Evolutionary conservation across 2,888 invertebrate genomes (phyloP).

Genomic region (Heliconius sara): DNA sequence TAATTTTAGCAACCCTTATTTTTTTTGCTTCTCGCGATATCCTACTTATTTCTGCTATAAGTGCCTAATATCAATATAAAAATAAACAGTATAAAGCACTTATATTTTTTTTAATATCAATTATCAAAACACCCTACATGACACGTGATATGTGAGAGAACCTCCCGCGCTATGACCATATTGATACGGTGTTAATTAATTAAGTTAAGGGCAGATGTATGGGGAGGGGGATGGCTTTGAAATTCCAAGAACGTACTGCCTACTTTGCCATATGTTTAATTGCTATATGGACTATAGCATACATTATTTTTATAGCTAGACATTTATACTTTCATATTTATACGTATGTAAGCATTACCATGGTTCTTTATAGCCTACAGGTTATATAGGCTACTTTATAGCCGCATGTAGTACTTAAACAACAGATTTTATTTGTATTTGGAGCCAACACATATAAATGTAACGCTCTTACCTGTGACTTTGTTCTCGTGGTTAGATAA

Average conservation of each 20-base stretch:
- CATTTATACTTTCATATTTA: no score
- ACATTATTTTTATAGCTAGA: background rate
- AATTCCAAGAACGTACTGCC: background rate
- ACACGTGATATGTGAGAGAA: slow-evolving; percentile 8
- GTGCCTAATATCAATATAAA: no score
- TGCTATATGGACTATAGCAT: background rate
- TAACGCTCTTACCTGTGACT: no score
- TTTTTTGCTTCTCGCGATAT: background rate
- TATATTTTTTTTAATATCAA: background rate
- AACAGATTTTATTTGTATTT: no score
- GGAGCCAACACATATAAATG: no score
- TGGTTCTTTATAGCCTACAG: no score
- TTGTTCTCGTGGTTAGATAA: no score
- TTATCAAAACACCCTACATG: background rate
- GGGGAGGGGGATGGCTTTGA: background rate
- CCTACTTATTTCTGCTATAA: background rate
- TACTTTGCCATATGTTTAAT: slow-evolving; percentile 19
- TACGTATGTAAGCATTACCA: no score
- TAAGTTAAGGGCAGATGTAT: slow-evolving; percentile 42
- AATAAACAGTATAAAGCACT: background rate
- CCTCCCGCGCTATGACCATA: slow-evolving; percentile 36
- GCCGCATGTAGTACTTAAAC: no score
- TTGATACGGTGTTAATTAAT: slow-evolving; percentile 46
- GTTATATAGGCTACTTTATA: no score
- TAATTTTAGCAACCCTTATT: background rate